phyloP scores from a whole-genome alignment of 2,888 invertebrate species.

The Sabatieria punctata region DNA sequence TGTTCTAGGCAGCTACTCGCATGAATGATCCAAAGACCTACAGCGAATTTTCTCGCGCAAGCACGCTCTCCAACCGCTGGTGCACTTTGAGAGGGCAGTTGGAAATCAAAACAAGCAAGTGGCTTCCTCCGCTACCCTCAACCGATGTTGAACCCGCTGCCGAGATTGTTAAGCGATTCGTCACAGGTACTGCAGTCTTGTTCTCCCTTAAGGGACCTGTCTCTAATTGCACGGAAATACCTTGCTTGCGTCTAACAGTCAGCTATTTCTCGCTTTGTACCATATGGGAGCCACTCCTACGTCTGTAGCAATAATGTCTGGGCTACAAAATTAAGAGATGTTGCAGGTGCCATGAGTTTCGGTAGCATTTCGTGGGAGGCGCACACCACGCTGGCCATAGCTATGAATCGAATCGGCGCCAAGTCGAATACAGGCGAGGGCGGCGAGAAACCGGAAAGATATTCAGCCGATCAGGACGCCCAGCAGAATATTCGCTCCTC shows the following conservation, averaged over 20 bases:
- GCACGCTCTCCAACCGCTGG: slow-evolving; percentile 60
- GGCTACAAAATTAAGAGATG: no score
- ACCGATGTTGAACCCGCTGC: slow-evolving; percentile 77
- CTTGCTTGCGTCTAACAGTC: no score
- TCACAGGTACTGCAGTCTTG: slow-evolving; percentile 51
- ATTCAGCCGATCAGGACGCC: slow-evolving; percentile 51
- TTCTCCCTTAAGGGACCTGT: no score
- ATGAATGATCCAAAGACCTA: slow-evolving; percentile 65
- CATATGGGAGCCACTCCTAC: no score
- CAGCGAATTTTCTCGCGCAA: slow-evolving; percentile 63
- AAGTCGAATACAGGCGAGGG: slow-evolving; percentile 99
- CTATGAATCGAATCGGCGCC: slow-evolving; percentile 91
- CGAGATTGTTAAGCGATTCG: slow-evolving; percentile 86
- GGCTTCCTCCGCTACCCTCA: slow-evolving; percentile 55
- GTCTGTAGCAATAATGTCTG: no score
- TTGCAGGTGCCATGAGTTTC: slow-evolving; percentile 74
- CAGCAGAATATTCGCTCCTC: slow-evolving; percentile 70
- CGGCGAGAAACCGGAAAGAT: slow-evolving; percentile 51
- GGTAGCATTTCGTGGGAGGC: slow-evolving; percentile 92
- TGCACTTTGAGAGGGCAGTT: slow-evolving; percentile 85
- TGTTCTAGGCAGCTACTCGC: slow-evolving; percentile 59
- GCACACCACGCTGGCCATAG: slow-evolving; percentile 78
- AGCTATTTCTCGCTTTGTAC: no score
- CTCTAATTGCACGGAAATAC: no score
- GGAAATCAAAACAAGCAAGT: slow-evolving; percentile 55